Conservation (phyloP, 2,797 vertebrate genomes). For the Falco rusticolus region DNA sequence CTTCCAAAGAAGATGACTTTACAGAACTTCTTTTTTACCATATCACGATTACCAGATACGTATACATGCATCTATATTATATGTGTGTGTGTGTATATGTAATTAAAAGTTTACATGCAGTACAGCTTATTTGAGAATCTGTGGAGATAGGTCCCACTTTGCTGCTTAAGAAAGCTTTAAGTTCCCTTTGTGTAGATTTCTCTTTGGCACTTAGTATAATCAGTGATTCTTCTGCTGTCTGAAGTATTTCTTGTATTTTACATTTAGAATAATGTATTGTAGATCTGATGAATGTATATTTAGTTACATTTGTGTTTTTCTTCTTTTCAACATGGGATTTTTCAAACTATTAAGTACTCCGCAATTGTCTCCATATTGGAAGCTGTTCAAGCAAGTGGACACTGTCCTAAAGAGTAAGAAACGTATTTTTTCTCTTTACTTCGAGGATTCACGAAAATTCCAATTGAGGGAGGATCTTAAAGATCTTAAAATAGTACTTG, state of each 20-base stretch:
- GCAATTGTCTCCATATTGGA: conserved; percentile 27
- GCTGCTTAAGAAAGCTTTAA: background rate
- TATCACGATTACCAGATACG: background rate
- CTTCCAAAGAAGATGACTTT: background rate
- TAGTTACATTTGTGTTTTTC: background rate
- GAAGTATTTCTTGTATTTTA: background rate
- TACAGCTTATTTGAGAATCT: background rate
- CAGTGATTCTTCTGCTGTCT: background rate
- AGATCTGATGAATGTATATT: background rate
- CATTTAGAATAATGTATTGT: background rate
- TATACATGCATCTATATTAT: background rate
- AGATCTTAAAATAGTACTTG: background rate
- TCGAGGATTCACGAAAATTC: background rate
- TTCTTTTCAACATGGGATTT: background rate
- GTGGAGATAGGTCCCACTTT: background rate
- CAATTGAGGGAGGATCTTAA: background rate
- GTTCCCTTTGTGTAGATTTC: background rate
- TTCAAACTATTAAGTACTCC: background rate
- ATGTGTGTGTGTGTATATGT: background rate
- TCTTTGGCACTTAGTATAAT: background rate
- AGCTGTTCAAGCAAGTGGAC: conserved; percentile 30
- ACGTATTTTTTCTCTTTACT: background rate
- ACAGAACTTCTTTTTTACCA: background rate
- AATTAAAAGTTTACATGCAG: background rate
- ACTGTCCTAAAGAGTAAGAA: conserved; percentile 30